phyloP scores from a whole-genome alignment of 2,797 vertebrate genomes.

The Prunella strophiata region DNA sequence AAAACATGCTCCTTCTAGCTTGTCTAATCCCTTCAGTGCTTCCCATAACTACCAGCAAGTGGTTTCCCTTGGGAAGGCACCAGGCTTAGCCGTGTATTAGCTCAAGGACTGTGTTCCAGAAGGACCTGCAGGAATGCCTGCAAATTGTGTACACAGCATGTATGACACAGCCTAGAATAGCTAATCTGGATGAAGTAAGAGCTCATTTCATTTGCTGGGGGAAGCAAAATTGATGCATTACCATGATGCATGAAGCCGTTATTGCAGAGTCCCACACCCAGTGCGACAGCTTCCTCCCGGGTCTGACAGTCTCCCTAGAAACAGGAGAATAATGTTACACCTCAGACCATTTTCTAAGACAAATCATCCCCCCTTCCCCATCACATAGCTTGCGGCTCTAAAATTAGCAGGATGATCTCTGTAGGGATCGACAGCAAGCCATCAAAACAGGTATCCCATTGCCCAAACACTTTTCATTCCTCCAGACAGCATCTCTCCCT shows the following conservation, averaged over 20 bases:
- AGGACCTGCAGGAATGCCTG: neutral
- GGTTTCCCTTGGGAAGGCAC: neutral
- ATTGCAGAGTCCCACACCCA: constrained; percentile 97
- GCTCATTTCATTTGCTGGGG: neutral
- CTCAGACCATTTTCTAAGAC: neutral
- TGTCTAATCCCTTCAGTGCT: neutral
- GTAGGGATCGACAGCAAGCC: constrained; percentile 44
- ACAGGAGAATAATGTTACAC: constrained; percentile 56
- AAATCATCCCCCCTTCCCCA: neutral
- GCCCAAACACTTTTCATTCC: neutral
- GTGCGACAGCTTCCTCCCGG: constrained; percentile 92
- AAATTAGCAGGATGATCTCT: constrained; percentile 24
- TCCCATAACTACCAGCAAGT: neutral
- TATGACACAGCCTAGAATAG: neutral
- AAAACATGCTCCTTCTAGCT: neutral
- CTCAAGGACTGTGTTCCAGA: neutral
- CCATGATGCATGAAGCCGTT: constrained; percentile 98
- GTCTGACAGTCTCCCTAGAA: constrained; percentile 94
- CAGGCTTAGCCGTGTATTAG: neutral
- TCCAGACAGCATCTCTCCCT: constrained; percentile 14
- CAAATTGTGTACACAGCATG: neutral
- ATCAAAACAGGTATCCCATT: neutral
- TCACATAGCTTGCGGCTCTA: neutral
- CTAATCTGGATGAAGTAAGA: neutral
- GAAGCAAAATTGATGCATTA: constrained; percentile 65